Evolutionary conservation across 92 coral and sea anemone species (phyloP).

Genomic region (Phenganax stokvisi): DNA sequence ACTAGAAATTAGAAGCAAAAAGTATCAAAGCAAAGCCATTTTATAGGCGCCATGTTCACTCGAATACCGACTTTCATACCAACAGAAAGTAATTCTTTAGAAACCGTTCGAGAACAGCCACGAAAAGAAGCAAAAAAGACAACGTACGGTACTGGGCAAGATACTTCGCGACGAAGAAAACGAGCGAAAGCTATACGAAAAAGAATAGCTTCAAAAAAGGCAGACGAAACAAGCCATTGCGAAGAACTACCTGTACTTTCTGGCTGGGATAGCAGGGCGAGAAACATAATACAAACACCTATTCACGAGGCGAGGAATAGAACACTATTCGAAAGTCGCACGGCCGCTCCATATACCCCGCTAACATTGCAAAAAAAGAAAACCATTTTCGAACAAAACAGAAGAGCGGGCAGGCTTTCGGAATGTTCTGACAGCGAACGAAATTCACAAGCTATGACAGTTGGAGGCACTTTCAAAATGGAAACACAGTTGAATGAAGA

Average conservation of each 20-base stretch:
- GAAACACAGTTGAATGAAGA: background rate
- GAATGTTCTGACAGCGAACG: background rate
- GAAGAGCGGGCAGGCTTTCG: background rate
- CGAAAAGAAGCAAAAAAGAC: constrained; percentile 3
- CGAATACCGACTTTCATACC: constrained; percentile 35
- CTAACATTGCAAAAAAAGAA: background rate
- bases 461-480: background rate
- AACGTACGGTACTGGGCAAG: constrained; percentile 8
- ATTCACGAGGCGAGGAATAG: background rate
- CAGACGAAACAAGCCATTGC: background rate
- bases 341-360: constrained; percentile 3
- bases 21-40: background rate
- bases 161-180: constrained; percentile 8
- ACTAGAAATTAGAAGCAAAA: background rate
- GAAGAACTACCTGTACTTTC: constrained; percentile 12
- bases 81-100: background rate
- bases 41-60: constrained; percentile 21
- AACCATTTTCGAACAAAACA: background rate
- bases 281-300: constrained; percentile 4
- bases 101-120: constrained; percentile 1
- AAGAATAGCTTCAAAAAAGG: background rate
- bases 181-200: constrained; percentile 19
- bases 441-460: background rate
- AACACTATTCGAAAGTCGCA: constrained; percentile 10
- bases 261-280: background rate